Evolutionary conservation across 2,888 invertebrate genomes (phyloP).

Genomic region (Alentia gelatinosa): DNA sequence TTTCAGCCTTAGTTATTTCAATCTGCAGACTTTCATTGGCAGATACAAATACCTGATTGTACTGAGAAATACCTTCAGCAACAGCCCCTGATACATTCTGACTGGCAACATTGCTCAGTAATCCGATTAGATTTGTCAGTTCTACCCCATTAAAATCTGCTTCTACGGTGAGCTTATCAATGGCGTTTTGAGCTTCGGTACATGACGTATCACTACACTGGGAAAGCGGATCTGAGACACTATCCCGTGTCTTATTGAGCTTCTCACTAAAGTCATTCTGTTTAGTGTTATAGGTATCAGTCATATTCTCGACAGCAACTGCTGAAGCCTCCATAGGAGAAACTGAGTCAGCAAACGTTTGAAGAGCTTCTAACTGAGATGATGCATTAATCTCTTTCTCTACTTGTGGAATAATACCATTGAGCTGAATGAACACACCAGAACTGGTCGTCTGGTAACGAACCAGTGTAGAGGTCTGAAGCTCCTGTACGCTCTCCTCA

Average conservation of each 20-base stretch:
- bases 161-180: background rate
- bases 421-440: background rate
- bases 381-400: background rate
- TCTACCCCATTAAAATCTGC: background rate
- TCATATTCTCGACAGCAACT: background rate
- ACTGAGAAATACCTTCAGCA: background rate
- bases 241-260: background rate
- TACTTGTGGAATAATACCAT: background rate
- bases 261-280: background rate
- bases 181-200: background rate
- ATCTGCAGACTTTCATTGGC: background rate
- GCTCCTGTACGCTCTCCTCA: background rate
- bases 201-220: background rate
- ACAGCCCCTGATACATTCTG: background rate
- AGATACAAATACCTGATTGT: background rate
- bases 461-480: background rate
- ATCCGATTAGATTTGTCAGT: background rate
- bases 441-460: background rate
- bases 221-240: background rate
- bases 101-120: background rate
- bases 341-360: background rate
- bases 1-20: background rate
- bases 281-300: background rate
- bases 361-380: background rate
- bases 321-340: background rate